Evolutionary conservation across 1,140 invertebrate species (phyloP).

Genomic region (Metopolophium dirhodum): DNA sequence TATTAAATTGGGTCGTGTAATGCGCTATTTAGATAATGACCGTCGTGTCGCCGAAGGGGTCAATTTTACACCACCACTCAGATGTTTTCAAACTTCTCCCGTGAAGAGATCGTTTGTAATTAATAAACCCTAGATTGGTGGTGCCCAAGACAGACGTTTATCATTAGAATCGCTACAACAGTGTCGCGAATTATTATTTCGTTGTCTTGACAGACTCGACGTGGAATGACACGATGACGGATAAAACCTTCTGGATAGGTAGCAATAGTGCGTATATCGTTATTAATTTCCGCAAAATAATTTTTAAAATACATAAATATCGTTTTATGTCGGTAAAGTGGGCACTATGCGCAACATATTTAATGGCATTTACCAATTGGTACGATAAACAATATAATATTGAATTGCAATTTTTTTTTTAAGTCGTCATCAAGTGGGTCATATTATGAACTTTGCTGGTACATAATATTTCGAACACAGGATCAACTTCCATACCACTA

Average conservation of each 20-base stretch:
- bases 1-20: neutral
- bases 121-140: neutral
- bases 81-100: neutral
- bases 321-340: too few relatives aligned
- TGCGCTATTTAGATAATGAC: slow-evolving; percentile 46
- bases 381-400: neutral
- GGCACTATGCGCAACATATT: neutral
- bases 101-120: slow-evolving; percentile 1
- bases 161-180: neutral
- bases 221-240: neutral
- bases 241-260: neutral
- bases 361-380: neutral
- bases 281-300: neutral
- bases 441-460: neutral
- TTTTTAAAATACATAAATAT: too few relatives aligned
- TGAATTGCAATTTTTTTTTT: neutral
- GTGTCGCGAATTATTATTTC: neutral
- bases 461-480: neutral
- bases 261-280: neutral
- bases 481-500: neutral
- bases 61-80: neutral
- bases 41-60: neutral
- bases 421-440: neutral
- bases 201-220: neutral
- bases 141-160: neutral